These are phyloP conservation scores for Centruroides vittatus DNA, from an alignment of 1,140 invertebrate genomes.

Conservation along the genomic window DNA sequence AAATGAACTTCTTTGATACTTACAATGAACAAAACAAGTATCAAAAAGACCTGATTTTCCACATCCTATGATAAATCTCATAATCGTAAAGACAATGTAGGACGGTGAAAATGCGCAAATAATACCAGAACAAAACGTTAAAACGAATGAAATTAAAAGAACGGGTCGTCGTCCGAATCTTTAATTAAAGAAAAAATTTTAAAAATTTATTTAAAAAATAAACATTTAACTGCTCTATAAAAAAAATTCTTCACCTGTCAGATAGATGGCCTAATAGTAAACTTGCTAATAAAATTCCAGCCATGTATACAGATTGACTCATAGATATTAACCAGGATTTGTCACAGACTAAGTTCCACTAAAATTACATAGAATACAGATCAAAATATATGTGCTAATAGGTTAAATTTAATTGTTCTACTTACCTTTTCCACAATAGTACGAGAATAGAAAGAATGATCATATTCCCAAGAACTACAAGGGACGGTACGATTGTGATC, in stretches of 20 bases:
- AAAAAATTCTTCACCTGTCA: conserved; percentile 43
- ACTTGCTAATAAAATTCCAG: conserved; percentile 62
- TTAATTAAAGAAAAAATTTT: too few species aligned
- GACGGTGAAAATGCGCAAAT: not conserved
- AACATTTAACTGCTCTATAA: too few species aligned
- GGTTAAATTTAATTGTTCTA: conserved; percentile 29
- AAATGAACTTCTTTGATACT: not conserved
- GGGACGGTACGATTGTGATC: not conserved
- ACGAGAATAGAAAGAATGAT: not conserved
- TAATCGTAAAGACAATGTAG: not conserved
- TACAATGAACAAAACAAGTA: conserved; percentile 2
- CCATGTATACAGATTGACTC: conserved; percentile 62
- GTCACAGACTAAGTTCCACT: conserved; percentile 62
- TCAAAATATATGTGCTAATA: conserved; percentile 28
- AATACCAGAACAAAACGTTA: not conserved
- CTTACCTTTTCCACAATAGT: conserved; percentile 25
- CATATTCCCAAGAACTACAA: conserved; percentile 10
- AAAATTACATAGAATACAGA: not conserved
- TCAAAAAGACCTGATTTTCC: conserved; percentile 1
- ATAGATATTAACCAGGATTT: conserved; percentile 45
- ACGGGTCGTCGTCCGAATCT: conserved; percentile 12
- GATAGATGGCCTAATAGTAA: conserved; percentile 61
- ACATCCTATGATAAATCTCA: conserved; percentile 3
- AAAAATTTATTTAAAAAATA: too few species aligned
- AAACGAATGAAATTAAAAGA: not conserved